phyloP scores from a whole-genome alignment of 2,113 vertebrate genomes.

The Melanocharis versteri region DNA sequence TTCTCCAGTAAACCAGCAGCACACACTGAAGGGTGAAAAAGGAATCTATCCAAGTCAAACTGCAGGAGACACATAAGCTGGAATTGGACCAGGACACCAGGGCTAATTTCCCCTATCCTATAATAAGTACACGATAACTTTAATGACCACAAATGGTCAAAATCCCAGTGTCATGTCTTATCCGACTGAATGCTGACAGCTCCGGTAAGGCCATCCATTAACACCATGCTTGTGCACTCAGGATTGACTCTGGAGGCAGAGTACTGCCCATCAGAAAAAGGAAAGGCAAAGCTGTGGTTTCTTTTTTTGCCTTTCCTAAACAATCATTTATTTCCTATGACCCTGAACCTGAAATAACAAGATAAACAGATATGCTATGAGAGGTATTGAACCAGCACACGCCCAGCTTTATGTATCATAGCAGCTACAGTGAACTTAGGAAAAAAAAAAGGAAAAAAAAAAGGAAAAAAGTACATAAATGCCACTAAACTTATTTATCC shows the following conservation, averaged over 20 bases:
- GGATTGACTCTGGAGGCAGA: not conserved
- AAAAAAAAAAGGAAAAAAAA: not conserved
- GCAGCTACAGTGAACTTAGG: not conserved
- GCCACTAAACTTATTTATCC: not conserved
- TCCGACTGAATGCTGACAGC: not conserved
- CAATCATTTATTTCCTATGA: not conserved
- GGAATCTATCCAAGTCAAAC: not conserved
- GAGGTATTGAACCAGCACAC: not conserved
- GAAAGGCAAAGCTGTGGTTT: not conserved
- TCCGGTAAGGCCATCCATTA: not conserved
- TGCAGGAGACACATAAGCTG: not conserved
- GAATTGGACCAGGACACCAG: not conserved
- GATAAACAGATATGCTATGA: not conserved
- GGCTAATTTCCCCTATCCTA: not conserved
- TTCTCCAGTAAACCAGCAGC: not conserved
- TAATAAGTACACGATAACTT: not conserved
- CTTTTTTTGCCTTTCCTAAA: not conserved
- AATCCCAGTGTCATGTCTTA: not conserved
- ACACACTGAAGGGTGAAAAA: not conserved
- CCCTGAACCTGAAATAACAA: not conserved
- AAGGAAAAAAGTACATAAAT: not conserved
- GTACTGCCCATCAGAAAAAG: not conserved
- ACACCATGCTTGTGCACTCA: not conserved
- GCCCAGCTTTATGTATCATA: not conserved
- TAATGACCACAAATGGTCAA: conserved; percentile 28